These are phyloP conservation scores for Drosophila lini DNA, from an alignment of 1,140 invertebrate species.

Conservation along the genomic window DNA sequence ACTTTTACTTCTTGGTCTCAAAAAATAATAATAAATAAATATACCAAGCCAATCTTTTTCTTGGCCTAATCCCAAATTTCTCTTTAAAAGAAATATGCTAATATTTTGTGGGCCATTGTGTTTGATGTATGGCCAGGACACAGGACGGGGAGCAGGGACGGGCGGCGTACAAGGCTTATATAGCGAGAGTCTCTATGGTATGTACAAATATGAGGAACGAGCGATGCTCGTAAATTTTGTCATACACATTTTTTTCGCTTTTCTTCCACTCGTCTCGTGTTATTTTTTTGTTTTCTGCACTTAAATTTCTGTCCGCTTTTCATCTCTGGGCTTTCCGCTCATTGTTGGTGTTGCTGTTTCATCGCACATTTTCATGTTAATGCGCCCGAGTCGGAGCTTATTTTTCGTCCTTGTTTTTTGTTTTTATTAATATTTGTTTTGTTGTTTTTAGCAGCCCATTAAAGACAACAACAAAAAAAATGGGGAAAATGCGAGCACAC, in stretches of 20 bases:
- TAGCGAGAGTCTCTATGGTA: constrained; percentile 20
- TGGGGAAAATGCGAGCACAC: constrained; percentile 71
- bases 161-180: constrained; percentile 37
- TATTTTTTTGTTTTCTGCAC: constrained; percentile 50
- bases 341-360: constrained; percentile 46
- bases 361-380: constrained; percentile 70
- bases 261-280: constrained; percentile 24
- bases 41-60: not conserved
- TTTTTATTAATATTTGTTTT: constrained; percentile 58
- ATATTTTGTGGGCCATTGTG: constrained; percentile 18
- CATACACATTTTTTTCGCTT: constrained; percentile 71
- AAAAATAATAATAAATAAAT: not conserved
- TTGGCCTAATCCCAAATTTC: not conserved
- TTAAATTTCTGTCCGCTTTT: constrained; percentile 49
- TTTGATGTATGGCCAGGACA: not conserved
- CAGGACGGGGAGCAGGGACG: not conserved
- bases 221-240: constrained; percentile 77
- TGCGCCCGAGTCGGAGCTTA: constrained; percentile 57
- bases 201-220: constrained; percentile 62
- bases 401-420: constrained; percentile 41
- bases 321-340: constrained; percentile 45
- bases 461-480: constrained; percentile 54
- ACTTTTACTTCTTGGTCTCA: not conserved
- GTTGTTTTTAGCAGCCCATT: constrained; percentile 78
- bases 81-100: constrained; percentile 6